phyloP scores from a whole-genome alignment of 2,888 invertebrate species.

The Branchellion lobata region DNA sequence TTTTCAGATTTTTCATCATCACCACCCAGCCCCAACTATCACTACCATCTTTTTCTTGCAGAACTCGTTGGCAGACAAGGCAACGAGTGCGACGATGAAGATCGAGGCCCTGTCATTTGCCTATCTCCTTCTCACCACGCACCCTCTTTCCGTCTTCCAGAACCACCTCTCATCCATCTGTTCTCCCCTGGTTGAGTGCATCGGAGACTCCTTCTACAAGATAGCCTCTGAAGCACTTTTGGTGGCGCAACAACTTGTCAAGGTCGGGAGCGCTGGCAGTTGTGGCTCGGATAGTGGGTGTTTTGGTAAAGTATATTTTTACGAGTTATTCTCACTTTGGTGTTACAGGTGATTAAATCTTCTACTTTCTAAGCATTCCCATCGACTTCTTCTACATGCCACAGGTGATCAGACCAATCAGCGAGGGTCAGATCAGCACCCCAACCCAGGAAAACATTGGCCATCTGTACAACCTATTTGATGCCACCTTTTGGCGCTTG shows the following conservation, averaged over 20 bases:
- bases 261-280: too few species aligned
- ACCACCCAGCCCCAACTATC: too few species aligned
- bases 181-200: conserved; percentile 78
- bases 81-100: conserved; percentile 88
- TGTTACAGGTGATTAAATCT: too few species aligned
- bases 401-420: conserved; percentile 44
- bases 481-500: conserved; percentile 79
- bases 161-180: conserved; percentile 59
- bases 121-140: conserved; percentile 77
- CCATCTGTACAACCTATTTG: conserved; percentile 75
- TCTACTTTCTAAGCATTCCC: too few species aligned
- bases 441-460: conserved; percentile 61
- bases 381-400: neutral
- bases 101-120: conserved; percentile 93
- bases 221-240: conserved; percentile 93
- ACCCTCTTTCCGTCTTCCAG: conserved; percentile 67
- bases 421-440: neutral
- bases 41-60: conserved; percentile 11
- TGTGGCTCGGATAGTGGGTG: neutral
- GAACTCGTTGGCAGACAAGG: conserved; percentile 72
- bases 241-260: conserved; percentile 88
- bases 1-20: too few species aligned
- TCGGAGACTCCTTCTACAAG: conserved; percentile 95
- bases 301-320: neutral
- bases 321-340: too few species aligned